Evolutionary conservation across 2,113 vertebrate species (phyloP).

Genomic region (Propithecus coquereli): DNA sequence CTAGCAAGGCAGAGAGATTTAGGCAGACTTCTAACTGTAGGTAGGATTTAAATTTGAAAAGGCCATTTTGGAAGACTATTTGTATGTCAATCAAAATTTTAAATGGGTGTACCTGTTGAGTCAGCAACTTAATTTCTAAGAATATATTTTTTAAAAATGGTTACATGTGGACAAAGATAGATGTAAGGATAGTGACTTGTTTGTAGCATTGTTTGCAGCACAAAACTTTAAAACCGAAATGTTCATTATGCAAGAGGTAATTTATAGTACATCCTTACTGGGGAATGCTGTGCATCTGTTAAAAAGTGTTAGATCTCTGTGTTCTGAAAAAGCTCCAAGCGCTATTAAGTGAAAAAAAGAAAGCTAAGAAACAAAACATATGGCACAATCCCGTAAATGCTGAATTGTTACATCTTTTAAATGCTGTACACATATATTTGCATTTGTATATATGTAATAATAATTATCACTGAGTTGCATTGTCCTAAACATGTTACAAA

Average conservation of each 20-base stretch:
- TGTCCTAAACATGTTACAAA: neutral
- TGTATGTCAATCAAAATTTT: neutral
- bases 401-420: neutral
- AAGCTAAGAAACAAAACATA: neutral
- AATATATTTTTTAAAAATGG: neutral
- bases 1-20: neutral
- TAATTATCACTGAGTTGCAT: neutral
- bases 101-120: neutral
- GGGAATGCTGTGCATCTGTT: neutral
- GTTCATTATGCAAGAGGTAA: neutral
- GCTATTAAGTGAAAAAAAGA: neutral
- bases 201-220: neutral
- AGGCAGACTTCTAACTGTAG: neutral
- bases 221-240: neutral
- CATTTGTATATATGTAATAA: neutral
- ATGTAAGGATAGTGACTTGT: neutral
- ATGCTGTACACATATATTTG: neutral
- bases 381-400: neutral
- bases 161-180: neutral
- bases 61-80: neutral
- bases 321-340: neutral
- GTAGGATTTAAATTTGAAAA: conserved; percentile 1
- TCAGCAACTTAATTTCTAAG: conserved; percentile 21
- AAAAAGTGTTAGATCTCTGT: neutral
- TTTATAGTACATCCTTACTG: neutral